These are phyloP conservation scores for Enoplosus armatus DNA, from an alignment of 2,797 vertebrate species.

Conservation along the genomic window DNA sequence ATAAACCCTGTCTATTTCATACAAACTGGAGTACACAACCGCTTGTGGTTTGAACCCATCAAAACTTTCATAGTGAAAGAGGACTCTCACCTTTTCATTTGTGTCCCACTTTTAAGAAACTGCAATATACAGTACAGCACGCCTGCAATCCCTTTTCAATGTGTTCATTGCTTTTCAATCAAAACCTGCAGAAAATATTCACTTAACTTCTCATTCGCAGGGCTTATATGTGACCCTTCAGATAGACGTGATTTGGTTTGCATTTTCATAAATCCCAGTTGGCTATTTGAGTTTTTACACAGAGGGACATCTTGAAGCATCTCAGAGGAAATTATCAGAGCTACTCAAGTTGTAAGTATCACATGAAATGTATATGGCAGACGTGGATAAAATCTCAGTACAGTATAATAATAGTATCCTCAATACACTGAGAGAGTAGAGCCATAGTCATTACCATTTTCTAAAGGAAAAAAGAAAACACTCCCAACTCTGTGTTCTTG, in stretches of 20 bases:
- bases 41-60: not conserved
- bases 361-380: not conserved
- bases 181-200: not conserved
- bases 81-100: not conserved
- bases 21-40: not conserved
- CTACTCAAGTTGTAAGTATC: not conserved
- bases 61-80: slow-evolving; percentile 7
- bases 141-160: not conserved
- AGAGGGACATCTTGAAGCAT: not conserved
- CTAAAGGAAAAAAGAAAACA: not conserved
- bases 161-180: not conserved
- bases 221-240: not conserved
- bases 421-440: not conserved
- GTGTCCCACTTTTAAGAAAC: not conserved
- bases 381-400: not conserved
- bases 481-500: not conserved
- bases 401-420: not conserved
- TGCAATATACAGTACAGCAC: not conserved
- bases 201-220: not conserved
- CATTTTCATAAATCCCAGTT: slow-evolving; percentile 1
- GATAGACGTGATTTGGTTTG: not conserved
- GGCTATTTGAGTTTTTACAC: not conserved
- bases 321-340: not conserved
- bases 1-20: not conserved
- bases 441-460: not conserved